Percentiles rank a stretch among this genome's conserved stretches.
Evolutionary conservation across 2,113 vertebrate genomes (phyloP).

Genomic region (Pterocles gutturalis): DNA sequence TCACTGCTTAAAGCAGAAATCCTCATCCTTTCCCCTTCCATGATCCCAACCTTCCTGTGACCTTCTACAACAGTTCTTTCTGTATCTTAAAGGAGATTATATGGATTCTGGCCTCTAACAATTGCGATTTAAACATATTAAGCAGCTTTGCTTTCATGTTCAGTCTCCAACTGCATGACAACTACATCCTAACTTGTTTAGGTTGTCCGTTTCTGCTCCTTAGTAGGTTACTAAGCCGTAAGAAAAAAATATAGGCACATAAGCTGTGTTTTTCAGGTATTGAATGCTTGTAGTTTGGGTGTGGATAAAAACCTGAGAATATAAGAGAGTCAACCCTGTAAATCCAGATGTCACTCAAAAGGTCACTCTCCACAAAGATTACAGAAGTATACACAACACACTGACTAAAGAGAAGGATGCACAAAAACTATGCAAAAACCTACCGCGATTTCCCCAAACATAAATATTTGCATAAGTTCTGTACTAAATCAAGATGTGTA

Average conservation of each 20-base stretch:
- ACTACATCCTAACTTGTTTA: not conserved
- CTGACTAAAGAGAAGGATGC: not conserved
- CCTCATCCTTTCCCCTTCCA: not conserved
- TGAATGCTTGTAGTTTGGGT: not conserved
- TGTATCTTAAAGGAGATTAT: not conserved
- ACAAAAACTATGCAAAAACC: not conserved
- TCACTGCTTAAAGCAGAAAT: not conserved
- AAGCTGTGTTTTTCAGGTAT: not conserved
- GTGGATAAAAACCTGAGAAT: not conserved
- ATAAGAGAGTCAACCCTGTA: not conserved
- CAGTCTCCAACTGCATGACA: fast-evolving
- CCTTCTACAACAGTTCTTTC: not conserved
- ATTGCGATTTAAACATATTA: not conserved
- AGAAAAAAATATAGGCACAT: not conserved
- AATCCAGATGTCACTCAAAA: not conserved
- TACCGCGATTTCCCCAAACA: not conserved
- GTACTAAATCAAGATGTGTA: not conserved
- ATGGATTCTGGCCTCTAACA: not conserved
- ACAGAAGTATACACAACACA: not conserved
- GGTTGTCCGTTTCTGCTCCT: not conserved
- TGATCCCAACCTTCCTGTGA: not conserved
- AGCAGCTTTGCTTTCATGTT: not conserved
- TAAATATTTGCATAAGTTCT: not conserved
- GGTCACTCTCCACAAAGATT: not conserved
- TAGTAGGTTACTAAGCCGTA: not conserved